Evolutionary conservation across 2,888 invertebrate genomes (phyloP).

Genomic region (Nineta flava): DNA sequence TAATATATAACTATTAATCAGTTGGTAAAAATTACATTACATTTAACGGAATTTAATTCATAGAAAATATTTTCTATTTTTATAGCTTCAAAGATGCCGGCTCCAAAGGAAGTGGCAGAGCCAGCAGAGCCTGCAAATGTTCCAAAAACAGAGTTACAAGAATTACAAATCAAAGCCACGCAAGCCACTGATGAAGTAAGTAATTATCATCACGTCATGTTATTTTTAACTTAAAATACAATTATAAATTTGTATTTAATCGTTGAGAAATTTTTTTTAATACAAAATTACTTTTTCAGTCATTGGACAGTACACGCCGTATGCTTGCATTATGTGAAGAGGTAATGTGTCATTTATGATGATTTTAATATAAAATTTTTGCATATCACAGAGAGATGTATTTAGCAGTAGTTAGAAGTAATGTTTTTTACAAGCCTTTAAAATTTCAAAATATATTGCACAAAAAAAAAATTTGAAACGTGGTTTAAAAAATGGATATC

Average conservation of each 20-base stretch:
- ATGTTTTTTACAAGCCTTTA: too few relatives aligned
- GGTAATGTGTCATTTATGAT: constrained; percentile 39
- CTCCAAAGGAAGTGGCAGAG: constrained; percentile 36
- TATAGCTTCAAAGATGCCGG: constrained; percentile 32
- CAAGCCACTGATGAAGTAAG: constrained; percentile 82
- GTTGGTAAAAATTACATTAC: too few relatives aligned
- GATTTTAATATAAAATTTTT: background rate
- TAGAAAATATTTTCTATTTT: too few relatives aligned
- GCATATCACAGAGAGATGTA: background rate
- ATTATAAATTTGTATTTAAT: background rate
- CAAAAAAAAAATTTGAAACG: too few relatives aligned
- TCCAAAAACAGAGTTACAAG: constrained; percentile 76
- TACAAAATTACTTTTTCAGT: constrained; percentile 43
- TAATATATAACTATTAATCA: too few relatives aligned
- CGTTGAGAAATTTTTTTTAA: background rate
- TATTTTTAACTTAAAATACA: background rate
- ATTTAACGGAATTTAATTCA: too few relatives aligned
- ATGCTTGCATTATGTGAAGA: constrained; percentile 88
- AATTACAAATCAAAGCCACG: constrained; percentile 68
- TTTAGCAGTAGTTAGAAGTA: background rate
- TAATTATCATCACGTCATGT: constrained; percentile 10
- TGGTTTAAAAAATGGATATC: too few relatives aligned
- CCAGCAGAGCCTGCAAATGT: constrained; percentile 44
- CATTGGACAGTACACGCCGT: constrained; percentile 79
- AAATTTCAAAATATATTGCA: too few relatives aligned